Percentiles rank a stretch among this genome's conserved stretches.
phyloP scores from a whole-genome alignment of 2,797 vertebrate species.

The Sebastes wilsoni region DNA sequence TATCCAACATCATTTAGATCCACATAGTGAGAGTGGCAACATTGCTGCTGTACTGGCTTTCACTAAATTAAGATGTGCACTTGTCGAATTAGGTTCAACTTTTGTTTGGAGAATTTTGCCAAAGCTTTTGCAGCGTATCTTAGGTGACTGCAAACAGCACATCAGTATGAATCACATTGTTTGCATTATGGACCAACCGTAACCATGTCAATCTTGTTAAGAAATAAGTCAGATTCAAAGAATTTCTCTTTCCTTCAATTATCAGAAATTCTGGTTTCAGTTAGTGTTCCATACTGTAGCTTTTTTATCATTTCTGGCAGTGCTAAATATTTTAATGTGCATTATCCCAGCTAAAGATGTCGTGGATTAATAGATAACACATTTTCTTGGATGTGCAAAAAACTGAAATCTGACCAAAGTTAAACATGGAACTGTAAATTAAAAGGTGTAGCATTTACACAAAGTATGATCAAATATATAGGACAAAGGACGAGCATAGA shows the following conservation, averaged over 20 bases:
- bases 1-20: slow-evolving; percentile 11
- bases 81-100: background rate
- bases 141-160: background rate
- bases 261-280: background rate
- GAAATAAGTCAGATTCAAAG: background rate
- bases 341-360: background rate
- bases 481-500: background rate
- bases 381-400: background rate
- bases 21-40: background rate
- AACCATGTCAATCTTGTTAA: background rate
- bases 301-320: background rate
- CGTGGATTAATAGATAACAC: background rate
- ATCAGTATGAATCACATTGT: background rate
- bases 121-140: background rate
- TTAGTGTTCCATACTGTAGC: background rate
- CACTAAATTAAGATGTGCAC: background rate
- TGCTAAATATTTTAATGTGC: background rate
- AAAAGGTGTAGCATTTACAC: background rate
- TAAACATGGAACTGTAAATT: background rate
- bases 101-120: background rate
- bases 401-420: background rate
- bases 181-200: background rate
- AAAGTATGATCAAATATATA: background rate
- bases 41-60: background rate
- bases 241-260: background rate